These are phyloP conservation scores for Martes martes DNA, from an alignment of 2,113 vertebrate species.

Conservation along the genomic window DNA sequence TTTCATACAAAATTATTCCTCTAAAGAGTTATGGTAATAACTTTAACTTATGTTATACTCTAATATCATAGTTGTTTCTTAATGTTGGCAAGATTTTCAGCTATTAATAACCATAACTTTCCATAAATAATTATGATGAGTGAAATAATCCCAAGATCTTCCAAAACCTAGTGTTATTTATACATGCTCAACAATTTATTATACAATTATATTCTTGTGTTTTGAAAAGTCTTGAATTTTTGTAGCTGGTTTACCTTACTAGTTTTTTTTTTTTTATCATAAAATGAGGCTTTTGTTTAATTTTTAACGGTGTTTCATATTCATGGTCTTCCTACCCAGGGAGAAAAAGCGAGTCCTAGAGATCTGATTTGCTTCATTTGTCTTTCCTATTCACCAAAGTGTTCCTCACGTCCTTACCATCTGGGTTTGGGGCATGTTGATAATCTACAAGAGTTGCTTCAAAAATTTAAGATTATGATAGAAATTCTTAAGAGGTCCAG, in stretches of 20 bases:
- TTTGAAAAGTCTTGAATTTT: neutral
- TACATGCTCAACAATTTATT: neutral
- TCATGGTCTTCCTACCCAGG: neutral
- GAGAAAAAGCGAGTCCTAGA: neutral
- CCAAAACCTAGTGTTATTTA: neutral
- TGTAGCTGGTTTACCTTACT: neutral
- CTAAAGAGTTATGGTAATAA: neutral
- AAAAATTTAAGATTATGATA: neutral
- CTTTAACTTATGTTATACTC: neutral
- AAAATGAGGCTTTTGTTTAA: neutral
- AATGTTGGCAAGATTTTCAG: neutral
- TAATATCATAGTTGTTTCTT: neutral
- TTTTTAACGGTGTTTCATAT: neutral
- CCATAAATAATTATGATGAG: neutral
- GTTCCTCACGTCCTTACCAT: neutral
- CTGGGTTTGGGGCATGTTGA: neutral
- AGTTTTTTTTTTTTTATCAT: neutral
- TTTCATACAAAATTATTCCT: neutral
- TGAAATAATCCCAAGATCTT: neutral
- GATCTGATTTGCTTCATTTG: neutral
- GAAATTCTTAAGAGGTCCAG: neutral
- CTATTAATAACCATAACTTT: neutral
- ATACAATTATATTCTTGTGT: neutral
- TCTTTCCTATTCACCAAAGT: neutral
- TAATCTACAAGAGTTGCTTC: neutral